A percentile compares a stretch with the other conserved stretches of the same genome.
These are phyloP conservation scores for Ceyx margarethae DNA, from an alignment of 2,113 vertebrate species.

Conservation along the genomic window DNA sequence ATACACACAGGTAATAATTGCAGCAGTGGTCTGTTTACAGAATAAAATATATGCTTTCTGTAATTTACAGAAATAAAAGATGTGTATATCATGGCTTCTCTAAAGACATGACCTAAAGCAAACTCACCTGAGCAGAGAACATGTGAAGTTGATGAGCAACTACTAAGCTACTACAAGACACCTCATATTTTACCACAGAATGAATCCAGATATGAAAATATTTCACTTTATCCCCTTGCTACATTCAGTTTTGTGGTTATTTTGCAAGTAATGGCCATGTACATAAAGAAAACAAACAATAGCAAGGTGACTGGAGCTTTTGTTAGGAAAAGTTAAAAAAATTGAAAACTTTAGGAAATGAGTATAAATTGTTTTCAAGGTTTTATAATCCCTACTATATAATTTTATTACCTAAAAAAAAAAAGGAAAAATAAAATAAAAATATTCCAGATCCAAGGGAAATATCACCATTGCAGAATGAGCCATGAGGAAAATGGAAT, in stretches of 20 bases:
- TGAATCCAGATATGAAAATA: not conserved
- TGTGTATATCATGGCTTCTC: not conserved
- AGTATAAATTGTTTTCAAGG: not conserved
- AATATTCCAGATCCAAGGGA: not conserved
- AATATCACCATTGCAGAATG: not conserved
- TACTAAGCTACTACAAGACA: not conserved
- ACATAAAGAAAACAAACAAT: not conserved
- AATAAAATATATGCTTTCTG: not conserved
- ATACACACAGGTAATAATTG: not conserved
- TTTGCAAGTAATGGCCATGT: not conserved
- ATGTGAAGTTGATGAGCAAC: fast-evolving
- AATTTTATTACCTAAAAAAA: not conserved
- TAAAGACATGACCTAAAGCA: not conserved
- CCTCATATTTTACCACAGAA: not conserved
- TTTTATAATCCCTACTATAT: not conserved
- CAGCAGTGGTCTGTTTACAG: not conserved
- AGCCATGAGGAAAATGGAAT: not conserved
- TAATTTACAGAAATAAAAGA: too few species aligned
- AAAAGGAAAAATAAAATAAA: not conserved
- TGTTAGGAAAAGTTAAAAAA: not conserved
- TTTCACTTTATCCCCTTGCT: not conserved
- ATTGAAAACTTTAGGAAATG: not conserved
- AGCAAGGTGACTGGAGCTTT: not conserved
- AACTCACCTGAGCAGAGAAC: not conserved
- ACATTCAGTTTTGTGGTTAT: not conserved